Evolutionary conservation across 2,888 invertebrate species (phyloP).

Genomic region (Mylabris sibirica): DNA sequence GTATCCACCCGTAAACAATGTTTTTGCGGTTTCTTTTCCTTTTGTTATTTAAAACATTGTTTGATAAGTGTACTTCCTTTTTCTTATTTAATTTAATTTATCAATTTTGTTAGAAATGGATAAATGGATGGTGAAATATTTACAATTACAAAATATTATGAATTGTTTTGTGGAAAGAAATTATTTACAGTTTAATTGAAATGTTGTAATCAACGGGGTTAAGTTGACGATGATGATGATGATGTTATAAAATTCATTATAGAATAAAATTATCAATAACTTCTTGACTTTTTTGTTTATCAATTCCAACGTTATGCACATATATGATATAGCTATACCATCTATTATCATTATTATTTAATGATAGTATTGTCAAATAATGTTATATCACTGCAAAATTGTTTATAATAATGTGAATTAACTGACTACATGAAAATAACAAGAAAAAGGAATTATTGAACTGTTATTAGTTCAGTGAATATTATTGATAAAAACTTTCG

Average conservation of each 20-base stretch:
- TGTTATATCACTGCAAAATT: not conserved
- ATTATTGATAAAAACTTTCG: slow-evolving; percentile 15
- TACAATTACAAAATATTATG: not conserved
- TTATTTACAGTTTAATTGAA: slow-evolving; percentile 1
- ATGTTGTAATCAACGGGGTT: not conserved
- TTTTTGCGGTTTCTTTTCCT: slow-evolving; percentile 39
- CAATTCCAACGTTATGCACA: not conserved
- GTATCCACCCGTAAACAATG: slow-evolving; percentile 19
- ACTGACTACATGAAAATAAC: no score
- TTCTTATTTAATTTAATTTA: slow-evolving; percentile 24
- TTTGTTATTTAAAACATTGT: slow-evolving; percentile 17
- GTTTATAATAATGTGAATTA: not conserved
- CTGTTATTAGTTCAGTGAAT: not conserved
- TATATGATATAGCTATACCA: no score
- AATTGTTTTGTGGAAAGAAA: not conserved
- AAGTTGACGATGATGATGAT: not conserved
- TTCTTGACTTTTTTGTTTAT: not conserved
- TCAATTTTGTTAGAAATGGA: slow-evolving; percentile 18
- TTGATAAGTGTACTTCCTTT: slow-evolving; percentile 36
- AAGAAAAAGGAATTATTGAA: not conserved
- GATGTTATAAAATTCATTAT: not conserved
- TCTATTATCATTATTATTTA: no score
- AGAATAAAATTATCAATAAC: not conserved
- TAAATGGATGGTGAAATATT: not conserved
- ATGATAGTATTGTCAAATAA: not conserved